Evolutionary conservation across 2,797 vertebrate species (phyloP).

Genomic region (Iguana delicatissima): DNA sequence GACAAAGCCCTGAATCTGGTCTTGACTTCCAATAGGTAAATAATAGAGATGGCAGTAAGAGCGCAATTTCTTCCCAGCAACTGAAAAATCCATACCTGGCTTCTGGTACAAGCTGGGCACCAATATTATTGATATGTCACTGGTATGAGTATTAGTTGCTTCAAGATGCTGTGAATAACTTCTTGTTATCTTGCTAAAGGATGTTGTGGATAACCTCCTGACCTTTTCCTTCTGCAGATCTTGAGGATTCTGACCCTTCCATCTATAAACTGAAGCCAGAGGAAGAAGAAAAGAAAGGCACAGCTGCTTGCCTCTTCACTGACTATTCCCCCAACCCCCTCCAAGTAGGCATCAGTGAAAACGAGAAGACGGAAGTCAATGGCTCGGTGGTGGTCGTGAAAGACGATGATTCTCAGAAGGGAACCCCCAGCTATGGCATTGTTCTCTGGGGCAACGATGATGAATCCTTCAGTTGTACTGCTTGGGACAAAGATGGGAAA

Average conservation of each 20-base stretch:
- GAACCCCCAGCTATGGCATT: conserved; percentile 63
- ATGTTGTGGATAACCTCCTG: not conserved
- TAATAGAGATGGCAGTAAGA: not conserved
- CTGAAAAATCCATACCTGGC: not conserved
- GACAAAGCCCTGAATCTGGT: too few species aligned
- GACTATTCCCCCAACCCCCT: conserved; percentile 54
- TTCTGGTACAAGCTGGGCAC: not conserved
- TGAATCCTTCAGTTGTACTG: not conserved
- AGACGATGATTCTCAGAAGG: accelerated
- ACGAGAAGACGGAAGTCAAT: accelerated
- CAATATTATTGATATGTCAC: not conserved
- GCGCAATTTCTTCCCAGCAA: not conserved
- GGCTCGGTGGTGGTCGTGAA: conserved; percentile 23
- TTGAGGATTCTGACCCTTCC: conserved; percentile 46
- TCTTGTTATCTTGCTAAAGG: not conserved
- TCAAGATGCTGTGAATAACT: not conserved
- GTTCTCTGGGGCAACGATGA: conserved; percentile 60
- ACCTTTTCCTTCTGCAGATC: conserved; percentile 62
- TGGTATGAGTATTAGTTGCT: not conserved
- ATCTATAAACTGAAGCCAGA: conserved; percentile 65
- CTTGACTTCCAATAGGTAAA: not conserved
- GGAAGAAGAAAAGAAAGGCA: not conserved
- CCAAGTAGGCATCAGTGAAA: accelerated
- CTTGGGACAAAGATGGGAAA: accelerated
- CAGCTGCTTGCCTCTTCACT: conserved; percentile 75